Evolutionary conservation across 2,888 invertebrate species (phyloP), one percentile per base, ranked within the genome.

Genomic region (Dorcus hopei): DNA sequence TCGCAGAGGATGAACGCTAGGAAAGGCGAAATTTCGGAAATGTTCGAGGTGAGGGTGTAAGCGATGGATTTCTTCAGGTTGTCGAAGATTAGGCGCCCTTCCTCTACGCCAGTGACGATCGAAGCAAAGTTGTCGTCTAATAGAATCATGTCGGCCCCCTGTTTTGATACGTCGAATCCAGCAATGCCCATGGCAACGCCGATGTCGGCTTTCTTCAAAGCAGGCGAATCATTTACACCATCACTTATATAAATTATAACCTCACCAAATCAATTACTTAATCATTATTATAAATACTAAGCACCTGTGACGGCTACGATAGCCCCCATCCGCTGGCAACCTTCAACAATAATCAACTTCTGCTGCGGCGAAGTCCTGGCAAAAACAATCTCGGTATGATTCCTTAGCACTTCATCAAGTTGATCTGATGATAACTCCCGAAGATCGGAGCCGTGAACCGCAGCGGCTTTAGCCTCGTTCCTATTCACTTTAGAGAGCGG

Each of bases 91-190:
- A 97, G 81, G 52, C 95, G 90, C 65, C 95, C 95, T 78, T 95
- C 95, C 77, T 95, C 95, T 33, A 95, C 93, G 59, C 94, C 95
- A 61, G 94, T 95, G 33, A 98, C 97, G 81, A 98, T 98, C 49
- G 97, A 97, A 38, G 97, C 97, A 80, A 98, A 98, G 83, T 98
- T 98, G 81, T 98, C 98, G 77, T 98, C 98, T 65, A 98, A 85
- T 71, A 98, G 84, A 77, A 98, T 97, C 98, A 98, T 98, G 87
- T 98, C 98, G 69, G 98, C 98, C 52, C 97, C 98, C 85, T 99
- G 97, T 77, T 95, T 95, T 58, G 95, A 95, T 42, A 95, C 95
- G 79, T 95, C 95, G 26, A 94, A 94, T 51, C 95, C 95, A 64
- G 94, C 90, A 70, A 95, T 95, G 76, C 95, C 95, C 95, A 95